Conservation (phyloP, 2,888 invertebrate species). For the Drosophila nr. perissopoda region DNA sequence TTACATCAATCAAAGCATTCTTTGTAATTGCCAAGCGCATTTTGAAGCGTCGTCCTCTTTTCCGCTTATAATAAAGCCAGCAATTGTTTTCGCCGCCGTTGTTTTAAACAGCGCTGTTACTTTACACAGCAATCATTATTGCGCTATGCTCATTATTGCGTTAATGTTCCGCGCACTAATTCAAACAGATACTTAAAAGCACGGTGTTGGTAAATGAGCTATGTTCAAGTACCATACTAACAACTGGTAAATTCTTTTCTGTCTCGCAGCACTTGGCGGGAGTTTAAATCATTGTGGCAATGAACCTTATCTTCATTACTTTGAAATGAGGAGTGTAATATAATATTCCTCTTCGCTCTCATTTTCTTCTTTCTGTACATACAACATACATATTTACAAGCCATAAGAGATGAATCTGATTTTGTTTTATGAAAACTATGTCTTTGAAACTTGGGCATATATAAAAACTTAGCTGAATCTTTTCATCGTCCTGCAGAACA, state of each 20-base stretch:
- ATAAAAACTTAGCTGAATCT: too few species aligned
- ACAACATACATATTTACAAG: too few species aligned
- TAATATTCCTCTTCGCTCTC: too few species aligned
- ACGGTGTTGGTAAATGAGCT: too few species aligned
- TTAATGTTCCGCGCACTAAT: not conserved
- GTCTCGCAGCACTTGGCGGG: constrained; percentile 77
- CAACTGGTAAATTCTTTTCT: not conserved
- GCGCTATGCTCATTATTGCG: constrained; percentile 12
- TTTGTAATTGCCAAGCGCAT: not conserved
- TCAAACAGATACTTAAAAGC: not conserved
- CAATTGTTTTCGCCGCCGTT: constrained; percentile 23
- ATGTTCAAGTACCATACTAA: not conserved
- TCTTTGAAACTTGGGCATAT: too few species aligned
- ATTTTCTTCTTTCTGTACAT: too few species aligned
- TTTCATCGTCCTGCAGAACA: too few species aligned
- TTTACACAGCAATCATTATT: not conserved
- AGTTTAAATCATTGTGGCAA: too few species aligned
- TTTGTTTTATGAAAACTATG: too few species aligned
- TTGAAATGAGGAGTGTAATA: too few species aligned
- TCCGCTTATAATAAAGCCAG: constrained; percentile 39
- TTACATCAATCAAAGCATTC: not conserved
- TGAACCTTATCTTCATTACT: too few species aligned
- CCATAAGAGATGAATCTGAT: too few species aligned
- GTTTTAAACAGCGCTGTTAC: not conserved
- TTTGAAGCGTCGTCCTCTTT: constrained; percentile 33